These are phyloP conservation scores for Nesogale talazaci DNA, from an alignment of 2,113 vertebrate genomes.

Conservation along the genomic window DNA sequence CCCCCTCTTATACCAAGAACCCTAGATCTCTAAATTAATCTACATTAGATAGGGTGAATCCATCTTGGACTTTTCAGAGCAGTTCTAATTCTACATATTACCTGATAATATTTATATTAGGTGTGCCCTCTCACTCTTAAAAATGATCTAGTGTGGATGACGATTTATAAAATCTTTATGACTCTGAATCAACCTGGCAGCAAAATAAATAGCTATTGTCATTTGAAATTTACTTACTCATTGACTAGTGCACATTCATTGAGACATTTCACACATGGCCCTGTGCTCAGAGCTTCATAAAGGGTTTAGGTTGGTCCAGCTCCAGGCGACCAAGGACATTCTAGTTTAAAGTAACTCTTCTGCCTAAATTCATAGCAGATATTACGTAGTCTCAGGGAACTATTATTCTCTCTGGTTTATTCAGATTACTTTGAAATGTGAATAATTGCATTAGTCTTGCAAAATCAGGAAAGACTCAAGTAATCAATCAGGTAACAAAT, in stretches of 20 bases:
- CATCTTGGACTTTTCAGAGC: not conserved
- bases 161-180: not conserved
- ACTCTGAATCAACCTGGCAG: not conserved
- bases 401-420: not conserved
- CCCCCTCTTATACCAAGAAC: not conserved
- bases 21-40: not conserved
- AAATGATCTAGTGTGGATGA: not conserved
- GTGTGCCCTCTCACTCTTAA: not conserved
- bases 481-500: not conserved
- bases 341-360: not conserved
- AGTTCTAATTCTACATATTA: not conserved
- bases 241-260: not conserved
- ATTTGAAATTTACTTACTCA: not conserved
- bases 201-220: not conserved
- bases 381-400: slow-evolving; percentile 1
- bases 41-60: not conserved
- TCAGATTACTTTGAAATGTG: not conserved
- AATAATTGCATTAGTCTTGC: not conserved
- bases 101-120: not conserved
- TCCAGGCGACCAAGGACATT: not conserved
- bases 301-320: not conserved
- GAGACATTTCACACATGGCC: not conserved
- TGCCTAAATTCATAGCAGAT: not conserved
- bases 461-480: no score
- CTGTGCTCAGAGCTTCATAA: not conserved